phyloP scores from a whole-genome alignment of 2,888 invertebrate species.

The Auanema freiburgensis region DNA sequence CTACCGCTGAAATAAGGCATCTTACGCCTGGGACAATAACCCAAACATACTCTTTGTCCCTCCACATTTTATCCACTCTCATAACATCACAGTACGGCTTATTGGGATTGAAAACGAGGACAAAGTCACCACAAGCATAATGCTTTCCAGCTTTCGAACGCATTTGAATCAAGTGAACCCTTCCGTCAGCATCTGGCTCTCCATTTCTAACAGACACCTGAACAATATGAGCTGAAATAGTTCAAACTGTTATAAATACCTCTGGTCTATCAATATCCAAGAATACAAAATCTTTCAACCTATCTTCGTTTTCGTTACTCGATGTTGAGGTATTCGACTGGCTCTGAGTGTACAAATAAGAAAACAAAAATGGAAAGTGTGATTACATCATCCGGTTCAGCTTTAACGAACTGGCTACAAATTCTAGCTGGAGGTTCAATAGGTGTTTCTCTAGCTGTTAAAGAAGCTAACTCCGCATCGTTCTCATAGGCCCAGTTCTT shows the following conservation, averaged over 20 bases:
- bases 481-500: conserved; percentile 53
- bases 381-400: conserved; percentile 17
- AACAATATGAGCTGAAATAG: background rate
- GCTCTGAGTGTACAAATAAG: background rate
- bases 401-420: conserved; percentile 14
- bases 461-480: conserved; percentile 70
- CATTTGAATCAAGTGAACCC: conserved; percentile 38
- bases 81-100: conserved; percentile 87
- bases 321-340: conserved; percentile 14
- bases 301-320: conserved; percentile 18
- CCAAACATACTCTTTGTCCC: conserved; percentile 79
- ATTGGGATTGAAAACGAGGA: conserved; percentile 84
- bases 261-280: conserved; percentile 29
- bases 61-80: conserved; percentile 92
- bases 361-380: background rate
- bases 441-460: conserved; percentile 73
- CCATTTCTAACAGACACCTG: conserved; percentile 9
- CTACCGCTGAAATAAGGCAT: conserved; percentile 75
- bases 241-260: conserved; percentile 1
- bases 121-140: conserved; percentile 78
- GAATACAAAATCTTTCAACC: conserved; percentile 13
- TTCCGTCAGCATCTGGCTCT: conserved; percentile 28
- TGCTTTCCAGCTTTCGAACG: conserved; percentile 39
- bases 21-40: background rate
- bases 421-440: conserved; percentile 22